A percentile compares a stretch with the other conserved stretches of the same genome.
Conservation (phyloP, 2,797 vertebrate genomes). For the Pygocentrus nattereri region DNA sequence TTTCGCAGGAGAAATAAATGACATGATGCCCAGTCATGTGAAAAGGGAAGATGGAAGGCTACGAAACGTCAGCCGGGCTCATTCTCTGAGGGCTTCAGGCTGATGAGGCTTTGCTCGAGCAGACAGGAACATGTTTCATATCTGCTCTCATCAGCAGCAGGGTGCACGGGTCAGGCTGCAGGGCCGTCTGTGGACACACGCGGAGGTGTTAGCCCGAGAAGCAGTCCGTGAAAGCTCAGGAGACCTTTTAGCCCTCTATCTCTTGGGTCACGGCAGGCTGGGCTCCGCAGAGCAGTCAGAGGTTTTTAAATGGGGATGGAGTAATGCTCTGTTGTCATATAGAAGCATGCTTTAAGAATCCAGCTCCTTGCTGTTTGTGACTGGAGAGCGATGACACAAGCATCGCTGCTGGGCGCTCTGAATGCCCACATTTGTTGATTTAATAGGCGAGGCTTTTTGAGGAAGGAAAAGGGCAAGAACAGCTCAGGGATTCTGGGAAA, state of each 20-base stretch:
- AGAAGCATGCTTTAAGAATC: conserved; percentile 18
- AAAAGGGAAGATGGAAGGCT: conserved; percentile 1
- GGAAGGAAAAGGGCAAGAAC: conserved; percentile 2
- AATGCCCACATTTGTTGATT: conserved; percentile 23
- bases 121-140: conserved; percentile 35
- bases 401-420: background rate
- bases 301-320: background rate
- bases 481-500: conserved; percentile 44
- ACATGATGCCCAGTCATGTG: background rate
- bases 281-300: background rate
- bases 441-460: conserved; percentile 14
- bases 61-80: conserved; percentile 6
- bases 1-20: background rate
- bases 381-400: conserved; percentile 1
- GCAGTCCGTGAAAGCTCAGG: conserved; percentile 10
- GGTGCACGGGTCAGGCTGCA: conserved; percentile 1
- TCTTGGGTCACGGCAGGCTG: background rate
- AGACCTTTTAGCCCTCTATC: conserved; percentile 16
- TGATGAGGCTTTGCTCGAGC: conserved; percentile 15
- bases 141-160: conserved; percentile 43
- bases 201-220: conserved; percentile 25
- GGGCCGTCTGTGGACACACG: conserved; percentile 10
- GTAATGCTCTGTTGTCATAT: background rate
- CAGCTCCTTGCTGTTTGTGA: conserved; percentile 6
- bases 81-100: conserved; percentile 14